These are phyloP conservation scores for Gopherus flavomarginatus DNA, from an alignment of 2,113 vertebrate genomes.

Conservation along the genomic window DNA sequence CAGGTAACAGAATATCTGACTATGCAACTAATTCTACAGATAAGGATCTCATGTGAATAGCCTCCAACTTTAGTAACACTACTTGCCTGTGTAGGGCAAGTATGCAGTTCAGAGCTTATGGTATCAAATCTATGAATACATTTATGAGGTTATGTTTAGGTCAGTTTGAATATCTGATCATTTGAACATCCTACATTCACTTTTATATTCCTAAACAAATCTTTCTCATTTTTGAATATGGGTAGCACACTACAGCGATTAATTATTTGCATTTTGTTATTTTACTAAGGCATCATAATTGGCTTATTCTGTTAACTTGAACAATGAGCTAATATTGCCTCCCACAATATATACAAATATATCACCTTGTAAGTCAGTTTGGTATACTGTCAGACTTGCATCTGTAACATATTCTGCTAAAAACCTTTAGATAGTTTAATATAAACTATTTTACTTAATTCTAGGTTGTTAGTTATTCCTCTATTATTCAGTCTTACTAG, in stretches of 20 bases:
- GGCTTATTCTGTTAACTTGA: background rate
- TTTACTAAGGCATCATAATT: background rate
- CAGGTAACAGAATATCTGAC: background rate
- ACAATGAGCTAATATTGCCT: background rate
- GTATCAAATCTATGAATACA: background rate
- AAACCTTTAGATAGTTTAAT: background rate
- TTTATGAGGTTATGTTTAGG: background rate
- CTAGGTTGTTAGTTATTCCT: background rate
- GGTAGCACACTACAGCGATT: background rate
- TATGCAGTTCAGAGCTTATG: background rate
- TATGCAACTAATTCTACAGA: fast-evolving
- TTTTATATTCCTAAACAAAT: background rate
- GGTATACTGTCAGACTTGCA: background rate
- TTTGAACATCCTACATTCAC: background rate
- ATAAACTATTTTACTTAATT: background rate
- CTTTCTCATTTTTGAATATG: background rate
- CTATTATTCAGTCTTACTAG: background rate
- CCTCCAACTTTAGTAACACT: background rate
- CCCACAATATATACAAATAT: background rate
- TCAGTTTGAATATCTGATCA: background rate
- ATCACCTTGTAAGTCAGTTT: background rate
- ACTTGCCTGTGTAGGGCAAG: background rate
- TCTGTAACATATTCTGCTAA: background rate
- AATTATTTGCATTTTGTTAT: background rate
- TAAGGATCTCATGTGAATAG: background rate